Base-by-base conservation (phyloP, 2,113 vertebrate species). In the Dunckerocampus dactyliophorus region DNA sequence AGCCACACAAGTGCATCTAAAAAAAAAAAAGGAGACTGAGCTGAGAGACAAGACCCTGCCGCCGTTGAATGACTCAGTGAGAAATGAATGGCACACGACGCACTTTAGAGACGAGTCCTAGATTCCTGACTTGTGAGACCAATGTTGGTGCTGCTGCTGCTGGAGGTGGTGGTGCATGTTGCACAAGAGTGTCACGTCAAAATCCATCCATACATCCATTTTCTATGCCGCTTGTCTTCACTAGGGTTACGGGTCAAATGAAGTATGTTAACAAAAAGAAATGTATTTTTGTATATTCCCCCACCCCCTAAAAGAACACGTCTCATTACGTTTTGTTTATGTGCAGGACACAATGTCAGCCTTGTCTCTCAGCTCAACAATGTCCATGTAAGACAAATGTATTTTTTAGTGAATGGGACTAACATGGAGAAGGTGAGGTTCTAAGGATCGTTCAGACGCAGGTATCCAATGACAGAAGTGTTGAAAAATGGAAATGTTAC, bases 31-130 rank as follows among this genome's bases (percentile, higher is more conserved):
- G 12, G 50, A 19, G 22, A 37, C 57, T 11, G 60, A 83, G 47
- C 76, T 72, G 76, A 85, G 75, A 84, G 84, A 71, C 69, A 16
- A 79, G 67, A 37, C 71, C 70, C 75, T 37, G 53, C 67, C 19
- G 56, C 58, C 55, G 42, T 5, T 12, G 12, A 79, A 58, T 54
- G 59, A 73, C 17, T 62, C 7, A 63, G 52, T 50, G 61, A 76
- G 63, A 77, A 76, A 74, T 28, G 59, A 82, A 77, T 62, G 67
- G 76, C 82, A 88, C 88, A 76, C 8, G 19, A 83, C 72, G 87
- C 86, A 89, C 88, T 87, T 89, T 90, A 88, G 56, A 74, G 55
- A 60, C 63, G 67, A 71, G 39, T 65, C 20, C 17, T 51, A 57
- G 63, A 46, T 59, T 58, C 56, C 17, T 63, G 53, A 63, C 37